Conservation (phyloP, 2,888 invertebrate genomes). For the Linnaemya vulpina region DNA sequence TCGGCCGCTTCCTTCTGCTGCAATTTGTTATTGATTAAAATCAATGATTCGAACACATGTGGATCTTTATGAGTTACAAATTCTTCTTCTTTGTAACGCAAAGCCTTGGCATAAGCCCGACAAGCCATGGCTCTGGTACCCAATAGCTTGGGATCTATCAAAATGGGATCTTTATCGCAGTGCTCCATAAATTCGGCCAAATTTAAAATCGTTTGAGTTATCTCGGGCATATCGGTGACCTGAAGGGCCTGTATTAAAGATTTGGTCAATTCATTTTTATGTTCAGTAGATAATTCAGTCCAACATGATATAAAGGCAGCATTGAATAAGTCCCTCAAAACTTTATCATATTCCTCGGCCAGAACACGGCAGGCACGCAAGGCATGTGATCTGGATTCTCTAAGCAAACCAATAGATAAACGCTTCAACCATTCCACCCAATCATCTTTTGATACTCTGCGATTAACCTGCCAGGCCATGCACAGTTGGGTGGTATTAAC, state of each 20-base stretch:
- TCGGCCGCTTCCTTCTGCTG: conserved; percentile 99
- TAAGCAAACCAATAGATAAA: conserved; percentile 95
- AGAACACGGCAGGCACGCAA: conserved; percentile 95
- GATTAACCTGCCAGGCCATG: conserved; percentile 95
- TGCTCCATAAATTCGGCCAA: conserved; percentile 99
- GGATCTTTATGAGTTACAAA: conserved; percentile 92
- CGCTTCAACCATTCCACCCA: conserved; percentile 99
- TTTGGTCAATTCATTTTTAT: conserved; percentile 92
- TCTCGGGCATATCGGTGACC: conserved; percentile 96
- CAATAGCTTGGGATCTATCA: conserved; percentile 92
- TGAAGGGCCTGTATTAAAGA: conserved; percentile 94
- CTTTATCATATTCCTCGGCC: conserved; percentile 96
- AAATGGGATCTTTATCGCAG: conserved; percentile 97
- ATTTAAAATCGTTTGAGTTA: conserved; percentile 97
- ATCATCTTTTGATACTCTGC: conserved; percentile 97
- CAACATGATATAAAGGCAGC: conserved; percentile 99
- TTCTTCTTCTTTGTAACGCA: conserved; percentile 93
- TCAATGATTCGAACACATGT: conserved; percentile 95
- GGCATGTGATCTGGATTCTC: conserved; percentile 97
- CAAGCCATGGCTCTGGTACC: conserved; percentile 98
- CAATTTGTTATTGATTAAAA: conserved; percentile 98
- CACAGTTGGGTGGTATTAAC: conserved; percentile 93
- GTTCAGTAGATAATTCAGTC: conserved; percentile 92
- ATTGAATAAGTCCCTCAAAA: conserved; percentile 98
- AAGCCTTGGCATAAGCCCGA: conserved; percentile 88